These are phyloP conservation scores for Corythoichthys intestinalis DNA, from an alignment of 2,113 vertebrate genomes.

Conservation along the genomic window DNA sequence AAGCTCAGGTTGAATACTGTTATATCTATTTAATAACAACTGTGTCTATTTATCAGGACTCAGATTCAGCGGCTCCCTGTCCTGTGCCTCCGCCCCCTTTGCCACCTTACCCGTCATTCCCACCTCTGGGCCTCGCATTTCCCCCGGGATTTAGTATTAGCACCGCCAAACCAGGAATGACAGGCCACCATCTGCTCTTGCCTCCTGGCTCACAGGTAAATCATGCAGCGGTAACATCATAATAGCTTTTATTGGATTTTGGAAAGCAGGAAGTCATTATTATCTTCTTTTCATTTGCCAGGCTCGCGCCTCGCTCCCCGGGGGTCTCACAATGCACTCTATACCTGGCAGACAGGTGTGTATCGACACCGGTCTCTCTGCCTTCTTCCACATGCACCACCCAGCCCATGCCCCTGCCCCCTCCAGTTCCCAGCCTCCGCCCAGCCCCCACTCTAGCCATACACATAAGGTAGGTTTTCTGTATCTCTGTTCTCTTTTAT, in stretches of 20 bases:
- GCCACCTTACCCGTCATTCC: constrained; percentile 81
- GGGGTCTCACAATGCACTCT: constrained; percentile 65
- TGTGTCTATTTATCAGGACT: constrained; percentile 75
- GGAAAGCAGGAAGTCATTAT: neutral
- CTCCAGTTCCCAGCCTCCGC: constrained; percentile 65
- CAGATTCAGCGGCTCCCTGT: constrained; percentile 84
- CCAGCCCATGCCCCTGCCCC: constrained; percentile 63
- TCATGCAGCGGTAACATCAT: neutral
- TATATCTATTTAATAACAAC: no score
- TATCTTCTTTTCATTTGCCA: constrained; percentile 20
- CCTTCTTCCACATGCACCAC: constrained; percentile 70
- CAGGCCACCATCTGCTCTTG: constrained; percentile 78
- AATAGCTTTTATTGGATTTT: neutral
- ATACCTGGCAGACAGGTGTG: constrained; percentile 79
- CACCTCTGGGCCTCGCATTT: constrained; percentile 74
- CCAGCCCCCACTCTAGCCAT: constrained; percentile 70
- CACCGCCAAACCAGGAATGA: constrained; percentile 75
- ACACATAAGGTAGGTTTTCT: constrained; percentile 67
- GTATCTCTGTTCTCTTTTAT: constrained; percentile 6
- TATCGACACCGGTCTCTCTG: constrained; percentile 69
- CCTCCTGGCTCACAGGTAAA: constrained; percentile 83
- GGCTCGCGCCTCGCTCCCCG: constrained; percentile 67
- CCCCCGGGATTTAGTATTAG: constrained; percentile 78
- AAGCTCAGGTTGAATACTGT: neutral
- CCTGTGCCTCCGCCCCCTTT: constrained; percentile 70